A percentile compares a stretch with the other conserved stretches of the same genome.
phyloP scores from a whole-genome alignment of 2,797 vertebrate species.

The Sternotherus odoratus region DNA sequence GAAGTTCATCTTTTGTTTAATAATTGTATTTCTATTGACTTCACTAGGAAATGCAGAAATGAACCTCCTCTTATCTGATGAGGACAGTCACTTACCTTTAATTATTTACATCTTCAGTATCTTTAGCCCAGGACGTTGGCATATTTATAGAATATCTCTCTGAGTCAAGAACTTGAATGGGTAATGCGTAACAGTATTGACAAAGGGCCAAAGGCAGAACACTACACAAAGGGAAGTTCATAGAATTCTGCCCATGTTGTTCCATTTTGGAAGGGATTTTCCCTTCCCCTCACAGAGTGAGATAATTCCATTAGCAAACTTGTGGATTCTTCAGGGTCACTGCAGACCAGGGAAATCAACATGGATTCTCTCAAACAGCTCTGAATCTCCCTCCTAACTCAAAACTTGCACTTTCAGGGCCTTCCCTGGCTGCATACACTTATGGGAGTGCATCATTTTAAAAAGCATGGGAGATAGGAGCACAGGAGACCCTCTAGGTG shows the following conservation, averaged over 20 bases:
- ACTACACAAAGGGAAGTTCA: background rate
- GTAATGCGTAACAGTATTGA: constrained; percentile 59
- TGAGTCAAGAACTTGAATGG: constrained; percentile 13
- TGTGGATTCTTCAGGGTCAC: background rate
- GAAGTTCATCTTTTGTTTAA: background rate
- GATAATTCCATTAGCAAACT: background rate
- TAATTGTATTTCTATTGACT: background rate
- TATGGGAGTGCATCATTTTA: background rate
- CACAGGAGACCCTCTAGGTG: accelerated
- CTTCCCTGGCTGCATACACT: background rate
- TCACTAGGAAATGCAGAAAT: background rate
- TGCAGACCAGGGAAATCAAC: background rate
- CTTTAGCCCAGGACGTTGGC: background rate
- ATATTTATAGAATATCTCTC: constrained; percentile 31
- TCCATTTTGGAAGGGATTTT: accelerated
- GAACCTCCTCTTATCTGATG: background rate
- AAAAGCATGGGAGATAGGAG: background rate
- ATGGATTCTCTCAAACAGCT: background rate
- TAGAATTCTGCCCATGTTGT: background rate
- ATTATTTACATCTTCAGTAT: background rate
- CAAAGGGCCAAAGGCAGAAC: constrained; percentile 14
- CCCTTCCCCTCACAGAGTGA: background rate
- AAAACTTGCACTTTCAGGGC: background rate
- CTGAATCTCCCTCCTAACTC: background rate
- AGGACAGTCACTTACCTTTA: background rate